Evolutionary conservation across 2,888 invertebrate genomes (phyloP), one percentile per base, ranked within the genome.

Genomic region (Hydroisotoma schaefferi): DNA sequence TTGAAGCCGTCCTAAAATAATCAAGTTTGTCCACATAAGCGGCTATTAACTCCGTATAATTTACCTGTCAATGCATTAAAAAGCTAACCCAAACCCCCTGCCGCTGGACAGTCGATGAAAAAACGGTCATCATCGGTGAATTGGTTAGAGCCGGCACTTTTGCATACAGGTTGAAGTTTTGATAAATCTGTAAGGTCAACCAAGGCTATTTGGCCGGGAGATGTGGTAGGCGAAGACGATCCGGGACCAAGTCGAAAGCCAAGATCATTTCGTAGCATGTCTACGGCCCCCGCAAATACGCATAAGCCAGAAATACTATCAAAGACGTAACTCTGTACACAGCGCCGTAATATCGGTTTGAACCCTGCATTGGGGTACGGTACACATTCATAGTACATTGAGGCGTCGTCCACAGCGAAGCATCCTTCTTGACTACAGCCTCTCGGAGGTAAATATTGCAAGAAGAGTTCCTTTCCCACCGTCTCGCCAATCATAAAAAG

Each of bases 61-160:
- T n/a, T n/a, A n/a, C n/a, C n/a, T n/a, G n/a, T n/a, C n/a, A n/a
- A n/a, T n/a, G n/a, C n/a, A n/a, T n/a, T n/a, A n/a, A n/a, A n/a
- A n/a, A n/a, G n/a, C n/a, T 57, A 1, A n/a, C n/a, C n/a, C n/a
- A n/a, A n/a, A n/a, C n/a, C n/a, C n/a, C n/a, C 28, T 8, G 1
- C 38, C 3, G n/a, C 22, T 28, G 22, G 6, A 43, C 67, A 70
- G 2, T 25, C 10, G 1, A 66, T 15, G 23, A 59, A 68, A 38
- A 63, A 57, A 3, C 69, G 52, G 29, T 66, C 67, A 44, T 70
- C 69, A 8, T 49, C 48, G 46, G 59, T 61, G 47, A 70, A 57
- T 2, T 61, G 53, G 25, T 37, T 43, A 2, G 52, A 23, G 12
- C 66, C 67, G n/a, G 27, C 10, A 4, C 20, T 12, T 12, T 12